Evolutionary conservation across 92 coral and sea anemone genomes (phyloP), one percentile per base, ranked within the genome.

Genomic region (Plumapathes pennacea): DNA sequence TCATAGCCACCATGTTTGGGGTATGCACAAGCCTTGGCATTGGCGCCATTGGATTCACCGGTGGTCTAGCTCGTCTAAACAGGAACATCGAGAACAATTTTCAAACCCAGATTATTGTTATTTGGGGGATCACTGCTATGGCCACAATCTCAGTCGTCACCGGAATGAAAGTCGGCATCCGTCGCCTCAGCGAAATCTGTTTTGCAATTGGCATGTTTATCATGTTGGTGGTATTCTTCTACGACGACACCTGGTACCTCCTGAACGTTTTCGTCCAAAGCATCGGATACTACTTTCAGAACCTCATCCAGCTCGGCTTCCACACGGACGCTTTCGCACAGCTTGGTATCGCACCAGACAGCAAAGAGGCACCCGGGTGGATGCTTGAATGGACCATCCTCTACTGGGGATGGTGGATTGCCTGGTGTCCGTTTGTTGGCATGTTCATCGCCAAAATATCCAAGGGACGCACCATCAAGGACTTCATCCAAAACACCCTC

Each of bases 321-420:
- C 97, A 89, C 64, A 89, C 97, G 26, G 97, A 80, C 39, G 97
- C 97, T 54, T 89, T 85, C 46, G 97, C 90, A 9, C 97, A 90
- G 51, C 82, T 82, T 7, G 95, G 95, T 0, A 84, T 86, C 59
- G 95, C 97, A 2, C 97, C 97, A 2, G 97, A 90, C 38, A 62
- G 83, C 12, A 88, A 79, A 18, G 71, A 86, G 50, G 85, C 84
- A 10, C 29, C 68, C 20, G 27, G 29, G 12, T 90, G 97, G 98
- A 88, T 92, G 98, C 68, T 76, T 25, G 68, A 56, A 8, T 92
- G 97, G 97, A 89, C 97, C 54, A 72, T 89, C 54, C 85, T 89
- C 83, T 89, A 89, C 78, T 89, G 97, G 97, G 97, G 97, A 8
- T 89, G 97, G 97, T 89, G 97, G 97, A 89, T 89, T 31, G 94